These are phyloP conservation scores for Dryoscopus gambensis DNA, from an alignment of 2,113 vertebrate species.

Conservation along the genomic window DNA sequence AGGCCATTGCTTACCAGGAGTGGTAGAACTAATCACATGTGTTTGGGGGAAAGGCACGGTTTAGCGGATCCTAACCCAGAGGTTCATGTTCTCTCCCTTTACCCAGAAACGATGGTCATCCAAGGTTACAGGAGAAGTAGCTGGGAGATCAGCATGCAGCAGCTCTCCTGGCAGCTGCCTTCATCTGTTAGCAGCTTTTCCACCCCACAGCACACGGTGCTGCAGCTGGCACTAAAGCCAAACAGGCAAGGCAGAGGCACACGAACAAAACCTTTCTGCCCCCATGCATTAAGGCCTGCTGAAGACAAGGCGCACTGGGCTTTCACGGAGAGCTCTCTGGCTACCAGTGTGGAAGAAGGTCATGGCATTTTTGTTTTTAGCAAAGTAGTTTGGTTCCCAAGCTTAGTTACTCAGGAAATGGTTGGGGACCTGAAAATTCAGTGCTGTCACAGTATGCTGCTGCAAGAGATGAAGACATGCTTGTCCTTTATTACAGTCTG, in stretches of 20 bases:
- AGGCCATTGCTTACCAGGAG: neutral
- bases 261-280: neutral
- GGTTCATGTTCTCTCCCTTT: constrained; percentile 64
- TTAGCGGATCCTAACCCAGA: constrained; percentile 50
- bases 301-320: neutral
- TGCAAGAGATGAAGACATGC: neutral
- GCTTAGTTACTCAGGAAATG: neutral
- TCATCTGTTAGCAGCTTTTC: constrained; percentile 60
- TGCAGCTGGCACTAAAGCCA: constrained; percentile 24
- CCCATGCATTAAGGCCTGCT: neutral
- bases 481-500: neutral
- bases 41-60: neutral
- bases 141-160: constrained; percentile 46
- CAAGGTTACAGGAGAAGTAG: constrained; percentile 58
- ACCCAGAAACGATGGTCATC: constrained; percentile 73
- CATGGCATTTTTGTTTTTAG: neutral
- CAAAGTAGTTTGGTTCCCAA: neutral
- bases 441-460: neutral
- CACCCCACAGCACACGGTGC: constrained; percentile 16
- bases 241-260: neutral
- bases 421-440: neutral
- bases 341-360: neutral
- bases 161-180: constrained; percentile 60
- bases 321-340: neutral
- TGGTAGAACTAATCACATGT: neutral